Evolutionary conservation across 2,888 invertebrate genomes (phyloP), one percentile per base, ranked within the genome.

Genomic region (Folsomia manolachei): DNA sequence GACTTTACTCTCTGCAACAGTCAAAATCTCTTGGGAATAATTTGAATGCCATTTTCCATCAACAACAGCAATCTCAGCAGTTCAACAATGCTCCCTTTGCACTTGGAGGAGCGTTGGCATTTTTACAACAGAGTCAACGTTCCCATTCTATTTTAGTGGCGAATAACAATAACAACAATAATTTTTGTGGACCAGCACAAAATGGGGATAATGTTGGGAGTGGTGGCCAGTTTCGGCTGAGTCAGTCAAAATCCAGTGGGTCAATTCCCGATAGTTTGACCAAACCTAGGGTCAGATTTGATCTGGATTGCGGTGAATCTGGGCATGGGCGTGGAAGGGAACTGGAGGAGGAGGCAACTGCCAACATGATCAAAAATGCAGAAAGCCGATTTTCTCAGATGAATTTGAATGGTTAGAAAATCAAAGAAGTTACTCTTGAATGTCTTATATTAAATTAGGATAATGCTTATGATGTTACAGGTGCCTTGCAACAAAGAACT

Each of bases 201-300:
- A 53, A 27, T 21, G 53, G 62, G 27, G n/a, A n/a, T n/a, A n/a
- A n/a, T n/a, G 51, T 25, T 56, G 27, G 23, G 2, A 62, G 67
- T 63, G 23, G 23, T 4, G 75, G 39, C 61, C 77, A 73, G 24
- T 78, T 77, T 70, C 39, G 78, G 74, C 84, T 89, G 71, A 88
- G 89, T 83, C 89, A 90, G 83, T 90, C 91, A 79, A 90, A 90
- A 78, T 90, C 91, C 27, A 87, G 87, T 80, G 90, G 90, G 74
- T 92, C 90, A 81, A 88, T 93, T 26, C 75, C 75, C 56, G 73
- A 64, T 26, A 69, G 63, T 52, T 18, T 27, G 39, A 74, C 24
- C 21, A 76, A 74, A 26, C 74, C 75, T 7, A 56, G 75, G 52
- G 77, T 77, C 18, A 26, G 77, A 60, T 78, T 78, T 68, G 76